phyloP scores from a whole-genome alignment of 2,888 invertebrate species.

The Falcaria lacertinaria region DNA sequence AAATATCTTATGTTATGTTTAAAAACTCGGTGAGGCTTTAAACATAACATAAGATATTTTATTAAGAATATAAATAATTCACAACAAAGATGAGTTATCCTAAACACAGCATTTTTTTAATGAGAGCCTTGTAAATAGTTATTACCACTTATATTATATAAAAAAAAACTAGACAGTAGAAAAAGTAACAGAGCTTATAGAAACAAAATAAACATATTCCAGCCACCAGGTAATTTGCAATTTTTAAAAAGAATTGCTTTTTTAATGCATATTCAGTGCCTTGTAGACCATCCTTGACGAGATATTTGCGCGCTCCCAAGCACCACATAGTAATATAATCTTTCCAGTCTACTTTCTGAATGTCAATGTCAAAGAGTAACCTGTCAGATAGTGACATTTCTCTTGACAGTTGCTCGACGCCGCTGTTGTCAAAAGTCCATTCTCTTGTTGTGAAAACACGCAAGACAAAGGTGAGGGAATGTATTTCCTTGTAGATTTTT shows the following conservation, averaged over 20 bases:
- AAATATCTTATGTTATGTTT: no score
- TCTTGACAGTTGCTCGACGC: slow-evolving; percentile 15
- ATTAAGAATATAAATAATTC: no score
- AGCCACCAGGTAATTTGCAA: slow-evolving; percentile 1
- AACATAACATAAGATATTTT: no score
- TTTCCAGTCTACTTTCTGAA: slow-evolving; percentile 17
- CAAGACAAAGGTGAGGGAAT: no score
- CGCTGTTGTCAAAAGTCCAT: slow-evolving; percentile 29
- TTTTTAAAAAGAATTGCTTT: slow-evolving; percentile 18
- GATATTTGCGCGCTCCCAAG: slow-evolving; percentile 28
- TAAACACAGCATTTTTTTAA: no score
- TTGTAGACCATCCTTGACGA: slow-evolving; percentile 28
- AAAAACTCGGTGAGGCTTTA: no score
- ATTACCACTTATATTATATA: no score
- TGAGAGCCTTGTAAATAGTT: no score
- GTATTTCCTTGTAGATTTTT: no score
- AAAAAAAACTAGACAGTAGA: no score
- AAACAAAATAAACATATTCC: neutral
- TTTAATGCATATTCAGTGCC: slow-evolving; percentile 11
- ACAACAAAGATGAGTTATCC: no score
- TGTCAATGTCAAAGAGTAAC: slow-evolving; percentile 30
- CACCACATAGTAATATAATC: slow-evolving; percentile 21
- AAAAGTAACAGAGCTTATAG: neutral
- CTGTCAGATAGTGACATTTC: slow-evolving; percentile 21
- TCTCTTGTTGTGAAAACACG: neutral